These are phyloP conservation scores for Gortyna flavago DNA, from an alignment of 2,888 invertebrate species.

Conservation along the genomic window DNA sequence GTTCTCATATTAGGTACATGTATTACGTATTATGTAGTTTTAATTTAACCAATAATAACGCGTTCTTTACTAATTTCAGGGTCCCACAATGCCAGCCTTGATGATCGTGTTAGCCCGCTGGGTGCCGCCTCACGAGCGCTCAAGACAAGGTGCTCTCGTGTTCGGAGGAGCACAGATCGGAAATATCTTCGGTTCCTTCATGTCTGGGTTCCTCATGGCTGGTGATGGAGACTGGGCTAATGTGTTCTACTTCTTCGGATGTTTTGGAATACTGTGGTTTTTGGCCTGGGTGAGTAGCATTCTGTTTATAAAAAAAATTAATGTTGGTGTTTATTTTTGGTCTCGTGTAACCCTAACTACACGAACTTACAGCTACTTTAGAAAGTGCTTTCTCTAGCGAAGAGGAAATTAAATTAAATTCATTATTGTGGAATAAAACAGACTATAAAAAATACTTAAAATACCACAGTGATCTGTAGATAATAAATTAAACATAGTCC, in stretches of 20 bases:
- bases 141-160: slow-evolving; percentile 90
- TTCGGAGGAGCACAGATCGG: slow-evolving; percentile 91
- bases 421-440: not conserved
- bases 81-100: slow-evolving; percentile 93
- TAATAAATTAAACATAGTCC: not conserved
- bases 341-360: not conserved
- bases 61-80: slow-evolving; percentile 82
- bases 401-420: not conserved
- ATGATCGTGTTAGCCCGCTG: slow-evolving; percentile 91
- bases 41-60: not conserved
- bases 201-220: slow-evolving; percentile 89
- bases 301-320: no score
- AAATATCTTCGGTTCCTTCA: slow-evolving; percentile 89
- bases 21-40: not conserved
- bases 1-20: not conserved
- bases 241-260: slow-evolving; percentile 91
- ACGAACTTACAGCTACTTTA: not conserved
- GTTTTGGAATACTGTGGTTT: slow-evolving; percentile 90
- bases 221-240: slow-evolving; percentile 89
- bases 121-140: slow-evolving; percentile 91
- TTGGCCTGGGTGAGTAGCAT: slow-evolving; percentile 84
- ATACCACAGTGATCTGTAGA: not conserved
- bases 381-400: not conserved
- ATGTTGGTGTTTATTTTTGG: not conserved
- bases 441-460: not conserved